Percentiles rank a stretch among this genome's conserved stretches.
Conservation (phyloP, 2,888 invertebrate species). For the Parnassius smintheus region DNA sequence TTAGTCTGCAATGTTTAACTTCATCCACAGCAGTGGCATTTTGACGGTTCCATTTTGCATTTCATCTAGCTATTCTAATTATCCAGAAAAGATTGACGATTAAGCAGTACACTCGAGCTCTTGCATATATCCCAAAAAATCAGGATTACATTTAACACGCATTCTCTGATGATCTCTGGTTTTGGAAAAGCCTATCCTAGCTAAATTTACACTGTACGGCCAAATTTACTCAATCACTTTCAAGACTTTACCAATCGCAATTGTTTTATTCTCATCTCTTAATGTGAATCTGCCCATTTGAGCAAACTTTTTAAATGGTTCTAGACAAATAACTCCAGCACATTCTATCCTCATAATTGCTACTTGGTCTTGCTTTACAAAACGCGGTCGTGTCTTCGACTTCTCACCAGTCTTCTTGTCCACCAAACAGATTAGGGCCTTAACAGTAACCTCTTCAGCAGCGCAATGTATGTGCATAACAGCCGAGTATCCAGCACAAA, state of each 20-base stretch:
- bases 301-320: constrained; percentile 98
- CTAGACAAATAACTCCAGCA: constrained; percentile 98
- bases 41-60: constrained; percentile 38
- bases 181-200: constrained; percentile 79
- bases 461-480: constrained; percentile 99
- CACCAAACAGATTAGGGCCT: constrained; percentile 97
- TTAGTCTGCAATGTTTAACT: constrained; percentile 25
- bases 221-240: constrained; percentile 93
- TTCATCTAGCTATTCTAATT: constrained; percentile 67
- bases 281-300: constrained; percentile 99
- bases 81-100: constrained; percentile 42
- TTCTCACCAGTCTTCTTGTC: constrained; percentile 99
- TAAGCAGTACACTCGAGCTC: constrained; percentile 68
- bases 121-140: constrained; percentile 63
- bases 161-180: constrained; percentile 71
- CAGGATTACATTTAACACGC: constrained; percentile 69
- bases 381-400: constrained; percentile 97
- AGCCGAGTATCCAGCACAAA: constrained; percentile 99
- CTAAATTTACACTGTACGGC: constrained; percentile 76
- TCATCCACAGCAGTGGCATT: constrained; percentile 46
- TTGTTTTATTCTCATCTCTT: constrained; percentile 94
- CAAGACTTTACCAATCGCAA: constrained; percentile 99
- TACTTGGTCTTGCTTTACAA: constrained; percentile 99
- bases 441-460: constrained; percentile 98
- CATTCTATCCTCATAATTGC: constrained; percentile 99